Evolutionary conservation across 2,113 vertebrate species (phyloP), one percentile per base, ranked within the genome.

Genomic region (Cromileptes altivelis): DNA sequence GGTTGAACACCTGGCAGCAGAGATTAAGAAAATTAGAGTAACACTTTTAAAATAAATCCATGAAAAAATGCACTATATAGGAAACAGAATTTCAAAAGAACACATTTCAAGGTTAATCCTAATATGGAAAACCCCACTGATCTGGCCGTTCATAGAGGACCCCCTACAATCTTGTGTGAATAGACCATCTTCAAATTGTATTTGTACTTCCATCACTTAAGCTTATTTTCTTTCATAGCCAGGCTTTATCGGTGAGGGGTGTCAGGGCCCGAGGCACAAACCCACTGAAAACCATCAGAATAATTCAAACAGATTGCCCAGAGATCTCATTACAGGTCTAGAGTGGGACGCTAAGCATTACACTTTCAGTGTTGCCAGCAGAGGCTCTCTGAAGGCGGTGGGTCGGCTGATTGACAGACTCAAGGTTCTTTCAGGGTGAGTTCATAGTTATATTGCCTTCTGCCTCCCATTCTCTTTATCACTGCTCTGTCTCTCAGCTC

Each of bases 281-380:
- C 75, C 65, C 25, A 69, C 87, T 76, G 82, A 87, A 92, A 93
- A 92, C 85, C 87, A 93, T 90, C 90, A 91, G 85, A 91, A 93
- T 93, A 92, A 93, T 92, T 91, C 85, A 88, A 89, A 91, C 88
- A 93, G 90, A 91, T 89, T 90, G 86, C 85, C 91, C 78, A 88
- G 92, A 94, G 92, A 94, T 94, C 92, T 94, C 90, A 92, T 94
- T 93, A 92, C 57, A 64, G 86, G 80, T 78, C 77, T 72, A 70
- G 58, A 82, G 88, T 15, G 18, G 87, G 84, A 89, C 81, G 33
- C 80, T 67, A 45, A 76, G 83, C 85, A 81, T 88, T 75, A 70
- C 75, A 76, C 82, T 90, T 79, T 87, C 81, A 86, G 81, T 56
- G 88, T 79, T 84, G 80, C 85, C 87, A 81, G 82, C 70, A 45